Conservation (phyloP, 2,888 invertebrate species). For the Tribolium freemani region DNA sequence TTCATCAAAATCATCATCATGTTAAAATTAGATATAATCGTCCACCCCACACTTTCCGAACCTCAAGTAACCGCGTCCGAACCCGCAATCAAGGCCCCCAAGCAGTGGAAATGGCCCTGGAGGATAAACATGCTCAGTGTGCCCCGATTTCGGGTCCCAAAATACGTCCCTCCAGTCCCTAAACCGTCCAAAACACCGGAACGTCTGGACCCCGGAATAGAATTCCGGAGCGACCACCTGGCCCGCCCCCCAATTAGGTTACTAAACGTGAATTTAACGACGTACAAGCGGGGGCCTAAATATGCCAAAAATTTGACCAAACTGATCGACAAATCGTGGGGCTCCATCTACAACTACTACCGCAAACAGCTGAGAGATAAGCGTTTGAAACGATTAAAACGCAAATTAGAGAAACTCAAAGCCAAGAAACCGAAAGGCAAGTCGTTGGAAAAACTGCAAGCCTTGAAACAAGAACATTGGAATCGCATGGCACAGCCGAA, state of each 20-base stretch:
- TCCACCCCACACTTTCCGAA: conserved; percentile 20
- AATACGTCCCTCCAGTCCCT: not conserved
- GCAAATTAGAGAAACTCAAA: not conserved
- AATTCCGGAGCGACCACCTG: conserved; percentile 17
- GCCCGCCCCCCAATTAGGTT: conserved; percentile 24
- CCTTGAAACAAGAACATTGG: conserved; percentile 1
- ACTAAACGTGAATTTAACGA: conserved; percentile 43
- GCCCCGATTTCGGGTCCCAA: conserved; percentile 1
- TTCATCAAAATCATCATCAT: conserved; percentile 21
- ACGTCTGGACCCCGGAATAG: conserved; percentile 4
- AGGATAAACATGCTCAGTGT: conserved; percentile 15
- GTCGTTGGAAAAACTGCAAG: conserved; percentile 31
- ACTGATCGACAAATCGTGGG: conserved; percentile 52
- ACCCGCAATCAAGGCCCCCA: not conserved
- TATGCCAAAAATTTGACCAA: conserved; percentile 44
- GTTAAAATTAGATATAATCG: conserved; percentile 26
- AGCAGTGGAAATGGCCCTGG: conserved; percentile 29
- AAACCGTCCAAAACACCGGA: not conserved
- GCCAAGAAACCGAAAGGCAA: conserved; percentile 42
- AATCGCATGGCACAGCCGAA: conserved; percentile 46
- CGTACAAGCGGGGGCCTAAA: conserved; percentile 37
- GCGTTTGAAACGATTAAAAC: conserved; percentile 41
- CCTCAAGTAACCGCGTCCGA: not conserved
- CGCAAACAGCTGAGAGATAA: conserved; percentile 50
- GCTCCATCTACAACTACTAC: conserved; percentile 57